Evolutionary conservation across 2,797 vertebrate genomes (phyloP).

Genomic region (Acipenser ruthenus): DNA sequence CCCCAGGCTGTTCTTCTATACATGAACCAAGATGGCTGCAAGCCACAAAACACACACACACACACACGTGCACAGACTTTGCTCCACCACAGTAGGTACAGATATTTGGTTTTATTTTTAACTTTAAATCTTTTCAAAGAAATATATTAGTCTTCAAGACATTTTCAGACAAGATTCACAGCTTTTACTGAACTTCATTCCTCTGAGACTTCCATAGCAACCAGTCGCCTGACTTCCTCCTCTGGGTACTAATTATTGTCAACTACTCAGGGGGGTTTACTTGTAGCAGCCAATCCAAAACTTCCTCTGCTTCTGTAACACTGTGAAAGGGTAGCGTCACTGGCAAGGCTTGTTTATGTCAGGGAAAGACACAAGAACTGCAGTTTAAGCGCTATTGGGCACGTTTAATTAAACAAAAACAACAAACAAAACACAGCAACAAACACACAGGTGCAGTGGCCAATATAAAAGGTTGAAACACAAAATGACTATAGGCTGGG

Average conservation of each 20-base stretch:
- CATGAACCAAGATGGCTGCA: too few species aligned
- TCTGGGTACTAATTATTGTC: conserved; percentile 58
- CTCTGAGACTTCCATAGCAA: neutral
- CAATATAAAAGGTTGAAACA: too few species aligned
- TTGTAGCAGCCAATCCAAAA: conserved; percentile 26
- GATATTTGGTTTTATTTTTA: neutral
- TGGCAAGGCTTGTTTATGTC: too few species aligned
- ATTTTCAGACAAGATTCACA: neutral
- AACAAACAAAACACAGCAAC: too few species aligned
- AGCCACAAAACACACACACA: neutral
- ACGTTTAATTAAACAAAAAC: too few species aligned
- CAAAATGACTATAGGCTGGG: too few species aligned
- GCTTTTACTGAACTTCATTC: neutral
- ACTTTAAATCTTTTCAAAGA: too few species aligned
- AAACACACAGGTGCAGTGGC: too few species aligned
- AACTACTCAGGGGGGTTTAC: conserved; percentile 19
- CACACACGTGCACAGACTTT: neutral
- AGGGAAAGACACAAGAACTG: too few species aligned
- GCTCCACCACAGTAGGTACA: too few species aligned
- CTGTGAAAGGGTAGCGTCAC: conserved; percentile 1
- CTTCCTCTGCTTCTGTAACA: conserved; percentile 24
- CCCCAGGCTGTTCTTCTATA: too few species aligned
- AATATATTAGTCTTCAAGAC: neutral
- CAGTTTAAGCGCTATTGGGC: too few species aligned
- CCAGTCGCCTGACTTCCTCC: conserved; percentile 27